Percentiles rank a stretch among this genome's conserved stretches.
Evolutionary conservation across 2,797 vertebrate species (phyloP).

Genomic region (Neosilurus hyrtlii): DNA sequence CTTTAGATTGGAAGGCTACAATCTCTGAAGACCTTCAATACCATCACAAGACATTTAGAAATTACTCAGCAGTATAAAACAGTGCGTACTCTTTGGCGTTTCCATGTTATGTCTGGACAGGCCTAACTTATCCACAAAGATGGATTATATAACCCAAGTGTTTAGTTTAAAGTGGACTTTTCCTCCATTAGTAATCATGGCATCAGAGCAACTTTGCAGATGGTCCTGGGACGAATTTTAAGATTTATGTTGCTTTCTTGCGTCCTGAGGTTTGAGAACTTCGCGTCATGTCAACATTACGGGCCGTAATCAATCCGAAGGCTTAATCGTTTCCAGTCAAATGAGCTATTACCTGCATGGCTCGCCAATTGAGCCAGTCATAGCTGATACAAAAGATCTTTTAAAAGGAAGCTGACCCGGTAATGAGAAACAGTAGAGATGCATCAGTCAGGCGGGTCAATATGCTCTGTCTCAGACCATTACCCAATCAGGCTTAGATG

Average conservation of each 20-base stretch:
- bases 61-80: constrained; percentile 10
- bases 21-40: neutral
- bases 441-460: constrained; percentile 68
- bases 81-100: neutral
- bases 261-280: constrained; percentile 20
- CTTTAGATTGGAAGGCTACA: neutral
- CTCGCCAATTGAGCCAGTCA: constrained; percentile 59
- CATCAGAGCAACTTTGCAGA: neutral
- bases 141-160: neutral
- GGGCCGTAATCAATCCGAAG: constrained; percentile 53
- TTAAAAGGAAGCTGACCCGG: constrained; percentile 62
- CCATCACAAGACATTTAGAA: constrained; percentile 1
- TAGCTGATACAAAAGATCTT: constrained; percentile 63
- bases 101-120: constrained; percentile 14
- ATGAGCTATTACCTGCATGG: constrained; percentile 59
- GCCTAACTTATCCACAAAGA: neutral
- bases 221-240: neutral
- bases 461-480: constrained; percentile 66
- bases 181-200: neutral
- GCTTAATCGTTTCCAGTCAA: constrained; percentile 64
- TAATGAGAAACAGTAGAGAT: constrained; percentile 66
- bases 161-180: constrained; percentile 8
- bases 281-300: constrained; percentile 54
- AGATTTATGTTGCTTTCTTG: constrained; percentile 21
- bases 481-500: constrained; percentile 67